Evolutionary conservation across 2,888 invertebrate species (phyloP).

Genomic region (Yponomeuta cagnagella): DNA sequence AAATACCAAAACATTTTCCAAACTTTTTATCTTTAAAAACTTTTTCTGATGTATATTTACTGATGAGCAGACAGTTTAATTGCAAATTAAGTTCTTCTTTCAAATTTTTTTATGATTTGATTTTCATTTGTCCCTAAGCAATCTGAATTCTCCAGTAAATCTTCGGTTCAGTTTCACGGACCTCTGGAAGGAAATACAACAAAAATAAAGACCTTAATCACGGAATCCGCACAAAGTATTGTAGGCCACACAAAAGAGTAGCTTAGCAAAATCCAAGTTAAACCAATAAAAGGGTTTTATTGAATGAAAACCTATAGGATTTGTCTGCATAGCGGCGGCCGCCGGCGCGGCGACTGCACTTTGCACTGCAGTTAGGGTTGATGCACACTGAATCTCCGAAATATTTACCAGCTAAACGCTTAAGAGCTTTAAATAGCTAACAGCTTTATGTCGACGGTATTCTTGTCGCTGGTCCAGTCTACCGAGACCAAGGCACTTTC

Average conservation of each 20-base stretch:
- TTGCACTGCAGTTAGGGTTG: constrained; percentile 34
- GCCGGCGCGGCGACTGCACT: constrained; percentile 45
- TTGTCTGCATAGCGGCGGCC: constrained; percentile 37
- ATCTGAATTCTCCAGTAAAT: too few relatives aligned
- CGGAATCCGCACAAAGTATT: constrained; percentile 13
- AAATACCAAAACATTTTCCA: too few relatives aligned
- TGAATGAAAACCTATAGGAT: constrained; percentile 71
- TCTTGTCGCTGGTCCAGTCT: too few relatives aligned
- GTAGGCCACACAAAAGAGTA: constrained; percentile 23
- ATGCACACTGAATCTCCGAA: constrained; percentile 30
- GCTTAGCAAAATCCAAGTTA: constrained; percentile 52
- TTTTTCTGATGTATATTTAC: too few relatives aligned
- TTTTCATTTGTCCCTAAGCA: too few relatives aligned
- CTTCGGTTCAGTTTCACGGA: not conserved
- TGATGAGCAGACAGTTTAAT: too few relatives aligned
- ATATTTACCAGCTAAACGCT: not conserved
- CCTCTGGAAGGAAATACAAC: not conserved
- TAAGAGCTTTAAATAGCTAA: not conserved
- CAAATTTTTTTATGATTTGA: too few relatives aligned
- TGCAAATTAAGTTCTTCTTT: too few relatives aligned
- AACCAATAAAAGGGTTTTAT: constrained; percentile 72
- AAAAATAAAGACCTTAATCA: not conserved
- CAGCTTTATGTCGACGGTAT: constrained; percentile 15
- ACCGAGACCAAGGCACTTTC: too few relatives aligned
- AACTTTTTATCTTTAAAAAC: too few relatives aligned